These are phyloP conservation scores for Aspidapion aeneum DNA, from an alignment of 2,888 invertebrate species.

Conservation along the genomic window DNA sequence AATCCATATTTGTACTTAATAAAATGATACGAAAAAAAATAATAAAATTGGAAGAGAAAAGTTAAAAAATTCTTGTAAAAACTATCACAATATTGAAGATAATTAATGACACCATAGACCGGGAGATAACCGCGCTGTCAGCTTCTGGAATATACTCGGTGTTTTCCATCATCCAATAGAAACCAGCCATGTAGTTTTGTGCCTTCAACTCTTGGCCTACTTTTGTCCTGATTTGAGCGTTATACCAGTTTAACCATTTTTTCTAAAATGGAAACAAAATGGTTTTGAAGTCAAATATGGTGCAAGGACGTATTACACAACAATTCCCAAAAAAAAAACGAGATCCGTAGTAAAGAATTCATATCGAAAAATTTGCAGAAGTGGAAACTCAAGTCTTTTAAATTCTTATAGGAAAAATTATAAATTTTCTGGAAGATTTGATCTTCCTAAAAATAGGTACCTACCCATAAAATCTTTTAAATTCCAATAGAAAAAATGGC, in stretches of 20 bases:
- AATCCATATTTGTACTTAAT: too few relatives aligned
- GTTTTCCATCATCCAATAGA: slow-evolving; percentile 83
- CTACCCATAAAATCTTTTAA: too few relatives aligned
- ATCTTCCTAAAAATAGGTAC: too few relatives aligned
- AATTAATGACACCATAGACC: background rate
- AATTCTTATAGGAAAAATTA: too few relatives aligned
- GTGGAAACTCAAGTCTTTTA: too few relatives aligned
- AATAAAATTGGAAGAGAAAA: too few relatives aligned
- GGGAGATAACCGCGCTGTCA: slow-evolving; percentile 21
- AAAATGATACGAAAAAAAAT: too few relatives aligned
- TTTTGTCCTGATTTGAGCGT: slow-evolving; percentile 64
- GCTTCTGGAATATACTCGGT: slow-evolving; percentile 65
- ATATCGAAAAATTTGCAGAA: too few relatives aligned
- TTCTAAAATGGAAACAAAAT: slow-evolving; percentile 52
- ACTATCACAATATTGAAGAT: background rate
- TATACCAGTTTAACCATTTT: slow-evolving; percentile 77
- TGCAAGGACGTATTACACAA: background rate
- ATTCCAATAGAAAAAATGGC: too few relatives aligned
- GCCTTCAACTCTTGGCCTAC: slow-evolving; percentile 73
- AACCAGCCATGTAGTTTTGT: slow-evolving; percentile 66
- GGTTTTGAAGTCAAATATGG: background rate
- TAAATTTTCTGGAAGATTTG: too few relatives aligned
- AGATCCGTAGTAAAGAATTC: too few relatives aligned
- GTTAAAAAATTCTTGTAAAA: background rate
- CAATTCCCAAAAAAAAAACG: too few relatives aligned